These are phyloP conservation scores for Helleia helle DNA, from an alignment of 2,888 invertebrate species.

Conservation along the genomic window DNA sequence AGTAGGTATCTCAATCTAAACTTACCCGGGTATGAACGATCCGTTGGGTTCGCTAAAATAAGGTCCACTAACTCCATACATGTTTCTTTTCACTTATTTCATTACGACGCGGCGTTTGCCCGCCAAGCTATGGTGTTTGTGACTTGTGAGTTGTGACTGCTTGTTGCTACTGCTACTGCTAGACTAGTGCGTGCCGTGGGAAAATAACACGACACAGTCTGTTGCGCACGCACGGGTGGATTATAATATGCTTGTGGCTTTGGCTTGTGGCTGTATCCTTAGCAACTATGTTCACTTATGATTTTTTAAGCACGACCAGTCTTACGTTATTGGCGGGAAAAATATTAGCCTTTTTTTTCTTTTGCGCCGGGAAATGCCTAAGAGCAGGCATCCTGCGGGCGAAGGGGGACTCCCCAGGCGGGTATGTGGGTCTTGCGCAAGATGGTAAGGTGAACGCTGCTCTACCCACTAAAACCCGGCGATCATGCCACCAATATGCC, in stretches of 20 bases:
- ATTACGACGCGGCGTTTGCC: constrained; percentile 35
- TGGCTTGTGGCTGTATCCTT: neutral
- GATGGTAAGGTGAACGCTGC: no score
- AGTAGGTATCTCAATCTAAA: constrained; percentile 14
- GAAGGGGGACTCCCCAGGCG: no score
- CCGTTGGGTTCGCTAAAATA: constrained; percentile 75
- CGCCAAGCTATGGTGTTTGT: constrained; percentile 39
- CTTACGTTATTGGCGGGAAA: neutral
- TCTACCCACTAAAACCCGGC: no score
- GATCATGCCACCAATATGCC: no score
- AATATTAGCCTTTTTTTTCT: no score
- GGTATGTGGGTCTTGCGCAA: no score
- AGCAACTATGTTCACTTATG: neutral
- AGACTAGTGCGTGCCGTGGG: constrained; percentile 20
- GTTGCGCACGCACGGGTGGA: constrained; percentile 8
- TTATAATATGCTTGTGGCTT: neutral
- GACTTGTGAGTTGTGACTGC: no score
- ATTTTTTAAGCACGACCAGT: no score
- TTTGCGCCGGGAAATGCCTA: no score
- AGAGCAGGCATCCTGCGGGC: no score
- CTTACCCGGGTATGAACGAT: constrained; percentile 79
- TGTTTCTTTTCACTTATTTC: constrained; percentile 52
- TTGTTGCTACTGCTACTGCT: constrained; percentile 33
- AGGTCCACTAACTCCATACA: constrained; percentile 74
- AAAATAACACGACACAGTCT: constrained; percentile 17